These are phyloP conservation scores for Lepus timidus DNA, from an alignment of 2,113 vertebrate species.

Conservation along the genomic window DNA sequence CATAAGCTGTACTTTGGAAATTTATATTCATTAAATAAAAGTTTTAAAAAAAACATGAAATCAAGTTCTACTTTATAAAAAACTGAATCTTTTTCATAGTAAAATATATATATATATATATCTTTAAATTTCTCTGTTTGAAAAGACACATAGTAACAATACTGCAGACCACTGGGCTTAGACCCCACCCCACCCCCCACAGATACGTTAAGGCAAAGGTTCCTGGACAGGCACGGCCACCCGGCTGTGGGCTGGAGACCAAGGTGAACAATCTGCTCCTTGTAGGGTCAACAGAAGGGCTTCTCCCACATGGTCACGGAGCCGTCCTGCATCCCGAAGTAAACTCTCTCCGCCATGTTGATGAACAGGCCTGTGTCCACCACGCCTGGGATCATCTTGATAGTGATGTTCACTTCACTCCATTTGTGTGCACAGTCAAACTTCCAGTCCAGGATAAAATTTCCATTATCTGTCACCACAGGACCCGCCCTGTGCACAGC, in stretches of 20 bases:
- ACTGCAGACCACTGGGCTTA: constrained; percentile 82
- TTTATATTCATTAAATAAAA: too few relatives aligned
- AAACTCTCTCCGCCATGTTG: constrained; percentile 94
- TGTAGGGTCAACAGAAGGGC: constrained; percentile 83
- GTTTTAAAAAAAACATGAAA: constrained; percentile 81
- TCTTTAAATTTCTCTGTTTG: constrained; percentile 81
- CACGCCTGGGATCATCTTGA: constrained; percentile 99
- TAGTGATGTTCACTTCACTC: constrained; percentile 93
- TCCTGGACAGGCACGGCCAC: constrained; percentile 36
- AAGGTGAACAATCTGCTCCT: background rate
- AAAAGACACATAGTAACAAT: constrained; percentile 81
- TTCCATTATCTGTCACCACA: constrained; percentile 98
- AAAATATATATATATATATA: constrained; percentile 76
- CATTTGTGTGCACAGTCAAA: constrained; percentile 94
- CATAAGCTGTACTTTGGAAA: too few relatives aligned
- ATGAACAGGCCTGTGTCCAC: constrained; percentile 98
- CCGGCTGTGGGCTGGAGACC: constrained; percentile 16
- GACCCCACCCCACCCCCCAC: constrained; percentile 15
- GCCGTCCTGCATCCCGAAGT: constrained; percentile 98
- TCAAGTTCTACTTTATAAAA: constrained; percentile 77
- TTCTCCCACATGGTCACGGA: constrained; percentile 91
- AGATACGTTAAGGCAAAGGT: constrained; percentile 87
- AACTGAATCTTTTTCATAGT: constrained; percentile 74
- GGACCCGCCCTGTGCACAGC: constrained; percentile 97
- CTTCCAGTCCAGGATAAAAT: constrained; percentile 99